A percentile compares a stretch with the other conserved stretches of the same genome.
phyloP scores from a whole-genome alignment of 2,888 invertebrate species.

The Lithophane ornitopus region DNA sequence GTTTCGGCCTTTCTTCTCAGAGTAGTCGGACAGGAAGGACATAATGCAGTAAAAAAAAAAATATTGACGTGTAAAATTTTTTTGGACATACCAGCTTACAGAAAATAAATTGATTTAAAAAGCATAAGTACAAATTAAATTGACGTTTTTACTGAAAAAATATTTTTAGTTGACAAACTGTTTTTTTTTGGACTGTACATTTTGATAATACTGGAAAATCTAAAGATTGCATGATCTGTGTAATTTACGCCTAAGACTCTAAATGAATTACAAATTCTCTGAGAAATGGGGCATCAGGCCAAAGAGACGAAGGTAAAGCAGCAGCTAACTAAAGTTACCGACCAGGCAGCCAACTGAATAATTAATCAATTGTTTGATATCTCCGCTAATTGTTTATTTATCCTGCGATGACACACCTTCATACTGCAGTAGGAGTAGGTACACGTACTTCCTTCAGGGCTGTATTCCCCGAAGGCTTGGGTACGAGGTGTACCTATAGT shows the following conservation, averaged over 20 bases:
- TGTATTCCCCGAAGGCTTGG: background rate
- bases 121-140: too few species aligned
- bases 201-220: background rate
- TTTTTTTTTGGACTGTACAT: background rate
- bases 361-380: slow-evolving; percentile 16
- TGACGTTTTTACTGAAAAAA: too few species aligned
- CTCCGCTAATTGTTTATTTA: slow-evolving; percentile 28
- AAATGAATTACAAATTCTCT: slow-evolving; percentile 19
- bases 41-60: too few species aligned
- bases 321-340: slow-evolving; percentile 10
- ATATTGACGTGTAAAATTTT: too few species aligned
- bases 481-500: background rate
- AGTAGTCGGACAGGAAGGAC: too few species aligned
- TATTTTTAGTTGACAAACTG: background rate
- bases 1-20: too few species aligned
- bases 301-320: slow-evolving; percentile 12
- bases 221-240: background rate
- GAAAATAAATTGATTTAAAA: too few species aligned
- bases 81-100: too few species aligned
- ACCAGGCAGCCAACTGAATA: slow-evolving; percentile 8
- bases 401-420: background rate
- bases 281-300: slow-evolving; percentile 22
- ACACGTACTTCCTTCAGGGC: background rate
- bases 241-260: background rate
- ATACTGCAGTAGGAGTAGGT: background rate